Evolutionary conservation across 2,888 invertebrate genomes (phyloP), one percentile per base, ranked within the genome.

Genomic region (Scaptodrosophila latifasciaeformis): DNA sequence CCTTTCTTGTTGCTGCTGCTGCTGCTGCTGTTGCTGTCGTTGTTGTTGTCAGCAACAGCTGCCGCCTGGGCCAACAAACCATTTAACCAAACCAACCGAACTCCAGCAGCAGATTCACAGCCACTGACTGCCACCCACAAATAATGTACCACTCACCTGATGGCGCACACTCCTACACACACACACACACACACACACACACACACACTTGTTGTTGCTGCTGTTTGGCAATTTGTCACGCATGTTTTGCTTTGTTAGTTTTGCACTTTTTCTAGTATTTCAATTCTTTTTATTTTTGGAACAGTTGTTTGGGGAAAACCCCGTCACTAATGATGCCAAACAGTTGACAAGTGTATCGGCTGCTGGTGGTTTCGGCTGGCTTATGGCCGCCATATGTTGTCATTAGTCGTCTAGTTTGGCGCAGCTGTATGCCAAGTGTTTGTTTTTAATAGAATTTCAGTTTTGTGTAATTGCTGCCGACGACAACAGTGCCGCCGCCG

Each of bases 381-480:
- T 21, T 76, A 54, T 57, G 49, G 42, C 50, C 59, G 70, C 58
- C 76, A 71, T 69, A 67, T 75, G 74, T 45, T 51, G 50, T 61
- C 60, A 59, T 59, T 59, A 59, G 59, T 50, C 55, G 43, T 31
- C 39, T 34, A 42, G 54, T 68, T 17, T 37, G 17, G 13, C 15
- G 65, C 72, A 68, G 66, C 77, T 76, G 72, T 56, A 67, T 76
- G 79, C 78, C 74, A 70, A 72, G 74, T 74, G 72, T 74, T 74
- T 74, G 62, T 79, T 79, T 79, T 79, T 76, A 79, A 74, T 74
- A 76, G 80, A 74, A 74, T 74, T 72, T 72, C 72, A 79, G 75
- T 72, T 67, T n/a, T n/a, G n/a, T n/a, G 75, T 7, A 24, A 24
- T 24, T 3, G 24, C 24, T 7, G 24, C 24, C 7, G 24, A 3